Conservation (phyloP, 2,797 vertebrate genomes). For the Acrossocheilus fasciatus region DNA sequence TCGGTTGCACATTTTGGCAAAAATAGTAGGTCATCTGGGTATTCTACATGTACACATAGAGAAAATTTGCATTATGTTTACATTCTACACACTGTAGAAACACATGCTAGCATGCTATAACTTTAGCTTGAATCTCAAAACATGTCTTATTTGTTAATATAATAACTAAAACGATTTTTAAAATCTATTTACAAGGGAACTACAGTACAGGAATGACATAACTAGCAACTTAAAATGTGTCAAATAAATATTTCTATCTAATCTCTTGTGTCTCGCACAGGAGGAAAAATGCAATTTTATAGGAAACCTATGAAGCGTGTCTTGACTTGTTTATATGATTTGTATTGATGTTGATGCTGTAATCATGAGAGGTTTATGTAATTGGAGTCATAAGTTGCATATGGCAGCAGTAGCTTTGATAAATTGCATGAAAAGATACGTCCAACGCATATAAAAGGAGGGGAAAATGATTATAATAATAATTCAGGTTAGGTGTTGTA, state of each 20-base stretch:
- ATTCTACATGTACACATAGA: background rate
- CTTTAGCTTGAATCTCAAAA: background rate
- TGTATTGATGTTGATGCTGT: slow-evolving; percentile 51
- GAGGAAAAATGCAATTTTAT: slow-evolving; percentile 13
- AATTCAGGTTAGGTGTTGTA: slow-evolving; percentile 30
- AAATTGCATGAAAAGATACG: slow-evolving; percentile 20
- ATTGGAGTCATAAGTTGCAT: slow-evolving; percentile 31
- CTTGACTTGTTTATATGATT: slow-evolving; percentile 45
- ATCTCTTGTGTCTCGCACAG: background rate
- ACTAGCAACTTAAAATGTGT: background rate
- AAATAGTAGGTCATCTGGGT: background rate
- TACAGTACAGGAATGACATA: background rate
- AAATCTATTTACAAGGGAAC: background rate
- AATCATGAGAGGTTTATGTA: slow-evolving; percentile 48
- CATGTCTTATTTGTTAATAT: background rate
- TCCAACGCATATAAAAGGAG: slow-evolving; percentile 10
- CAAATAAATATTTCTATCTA: slow-evolving; percentile 37
- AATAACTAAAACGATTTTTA: background rate
- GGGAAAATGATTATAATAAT: background rate
- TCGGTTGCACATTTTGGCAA: slow-evolving; percentile 5
- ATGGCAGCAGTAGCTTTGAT: slow-evolving; percentile 27
- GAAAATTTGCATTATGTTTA: background rate
- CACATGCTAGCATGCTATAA: background rate
- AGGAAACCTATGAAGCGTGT: slow-evolving; percentile 14
- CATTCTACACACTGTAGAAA: background rate